phyloP scores from a whole-genome alignment of 2,113 vertebrate species.

The Engystomops pustulosus region DNA sequence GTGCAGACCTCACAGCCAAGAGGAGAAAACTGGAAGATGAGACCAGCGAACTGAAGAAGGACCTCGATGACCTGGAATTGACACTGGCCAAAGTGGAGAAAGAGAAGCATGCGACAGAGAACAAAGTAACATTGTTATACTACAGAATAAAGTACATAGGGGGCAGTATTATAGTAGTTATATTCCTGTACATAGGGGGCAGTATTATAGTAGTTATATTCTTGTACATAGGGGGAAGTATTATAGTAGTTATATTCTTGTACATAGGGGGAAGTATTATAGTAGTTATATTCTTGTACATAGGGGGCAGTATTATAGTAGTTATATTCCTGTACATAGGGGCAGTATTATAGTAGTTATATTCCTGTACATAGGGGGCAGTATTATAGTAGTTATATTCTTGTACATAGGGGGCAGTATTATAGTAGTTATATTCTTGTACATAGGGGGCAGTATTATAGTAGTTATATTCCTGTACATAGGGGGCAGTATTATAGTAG shows the following conservation, averaged over 20 bases:
- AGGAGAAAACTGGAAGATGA: slow-evolving; percentile 80
- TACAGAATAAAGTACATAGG: neutral
- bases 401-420: neutral
- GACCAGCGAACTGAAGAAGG: slow-evolving; percentile 81
- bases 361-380: neutral
- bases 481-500: neutral
- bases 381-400: slow-evolving; percentile 1
- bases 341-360: neutral
- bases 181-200: neutral
- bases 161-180: slow-evolving; percentile 4
- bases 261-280: neutral
- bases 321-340: neutral
- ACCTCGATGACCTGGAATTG: slow-evolving; percentile 84
- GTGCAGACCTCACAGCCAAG: slow-evolving; percentile 75
- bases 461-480: slow-evolving; percentile 15
- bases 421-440: slow-evolving; percentile 1
- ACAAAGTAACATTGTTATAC: slow-evolving; percentile 72
- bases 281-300: neutral
- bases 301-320: slow-evolving; percentile 5
- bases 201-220: slow-evolving; percentile 1
- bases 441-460: slow-evolving; percentile 3
- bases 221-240: slow-evolving; percentile 11
- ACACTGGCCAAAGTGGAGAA: slow-evolving; percentile 61
- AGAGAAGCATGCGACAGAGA: slow-evolving; percentile 84
- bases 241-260: slow-evolving; percentile 16